Conservation (phyloP, 2,888 invertebrate species). For the Rhyacophila evoluta region DNA sequence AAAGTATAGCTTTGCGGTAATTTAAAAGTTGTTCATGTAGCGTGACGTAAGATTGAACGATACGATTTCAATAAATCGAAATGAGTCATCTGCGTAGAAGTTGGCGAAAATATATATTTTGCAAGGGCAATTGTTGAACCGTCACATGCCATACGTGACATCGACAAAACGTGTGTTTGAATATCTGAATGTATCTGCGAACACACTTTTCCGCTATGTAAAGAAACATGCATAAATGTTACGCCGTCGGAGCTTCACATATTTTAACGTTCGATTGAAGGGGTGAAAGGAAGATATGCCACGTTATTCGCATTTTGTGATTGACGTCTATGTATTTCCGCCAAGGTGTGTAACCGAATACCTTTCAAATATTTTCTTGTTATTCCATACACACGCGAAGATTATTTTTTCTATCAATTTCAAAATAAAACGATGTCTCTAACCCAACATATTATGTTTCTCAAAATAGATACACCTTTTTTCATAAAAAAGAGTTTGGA, state of each 20-base stretch:
- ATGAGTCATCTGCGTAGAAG: not conserved
- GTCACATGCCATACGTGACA: conserved; percentile 28
- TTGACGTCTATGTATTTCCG: conserved; percentile 19
- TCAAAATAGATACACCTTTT: not conserved
- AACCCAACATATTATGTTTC: not conserved
- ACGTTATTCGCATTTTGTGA: conserved; percentile 22
- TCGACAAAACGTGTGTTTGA: conserved; percentile 26
- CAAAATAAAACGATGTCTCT: not conserved
- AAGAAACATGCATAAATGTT: conserved; percentile 25
- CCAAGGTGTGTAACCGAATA: conserved; percentile 12
- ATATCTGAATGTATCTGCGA: conserved; percentile 27
- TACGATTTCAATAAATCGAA: conserved; percentile 6
- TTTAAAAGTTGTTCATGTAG: no score
- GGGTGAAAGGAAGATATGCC: conserved; percentile 13
- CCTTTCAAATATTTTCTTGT: conserved; percentile 22
- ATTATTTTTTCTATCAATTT: conserved; percentile 22
- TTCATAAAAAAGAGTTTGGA: no score
- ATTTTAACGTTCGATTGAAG: conserved; percentile 25
- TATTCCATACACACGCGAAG: not conserved
- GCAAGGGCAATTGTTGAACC: conserved; percentile 26
- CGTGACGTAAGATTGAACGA: not conserved
- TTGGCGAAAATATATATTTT: not conserved
- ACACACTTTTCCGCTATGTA: conserved; percentile 13
- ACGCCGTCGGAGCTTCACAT: conserved; percentile 16
- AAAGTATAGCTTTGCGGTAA: no score